Evolutionary conservation across 1,140 invertebrate genomes (phyloP).

Genomic region (Temnothorax curvispinosus): DNA sequence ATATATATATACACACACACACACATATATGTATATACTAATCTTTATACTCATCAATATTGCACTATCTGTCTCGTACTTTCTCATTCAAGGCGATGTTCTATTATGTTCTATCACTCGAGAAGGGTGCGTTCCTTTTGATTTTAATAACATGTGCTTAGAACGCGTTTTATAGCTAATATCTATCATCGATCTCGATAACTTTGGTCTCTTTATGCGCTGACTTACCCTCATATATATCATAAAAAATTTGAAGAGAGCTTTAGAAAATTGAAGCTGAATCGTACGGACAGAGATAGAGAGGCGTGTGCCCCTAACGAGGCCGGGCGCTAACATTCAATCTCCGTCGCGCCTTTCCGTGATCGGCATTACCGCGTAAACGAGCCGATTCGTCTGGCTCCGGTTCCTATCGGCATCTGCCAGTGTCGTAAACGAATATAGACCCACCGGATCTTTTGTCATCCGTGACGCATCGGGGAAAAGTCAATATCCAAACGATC

Average conservation of each 20-base stretch:
- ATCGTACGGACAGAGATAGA: conserved; percentile 22
- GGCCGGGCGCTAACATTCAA: conserved; percentile 43
- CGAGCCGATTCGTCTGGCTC: conserved; percentile 63
- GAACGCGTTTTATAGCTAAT: not conserved
- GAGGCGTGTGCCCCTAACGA: conserved; percentile 37
- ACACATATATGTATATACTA: too few species aligned
- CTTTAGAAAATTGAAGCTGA: conserved; percentile 41
- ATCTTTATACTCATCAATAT: conserved; percentile 8
- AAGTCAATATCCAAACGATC: conserved; percentile 77
- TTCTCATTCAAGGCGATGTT: not conserved
- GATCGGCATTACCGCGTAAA: conserved; percentile 50
- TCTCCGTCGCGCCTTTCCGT: conserved; percentile 51
- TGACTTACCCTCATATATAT: conserved; percentile 20
- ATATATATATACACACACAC: not conserved
- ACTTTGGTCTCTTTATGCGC: not conserved
- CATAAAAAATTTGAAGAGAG: conserved; percentile 36
- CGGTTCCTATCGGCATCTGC: conserved; percentile 62
- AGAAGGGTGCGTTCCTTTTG: not conserved
- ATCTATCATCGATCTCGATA: conserved; percentile 24
- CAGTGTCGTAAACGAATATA: conserved; percentile 61
- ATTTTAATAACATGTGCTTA: not conserved
- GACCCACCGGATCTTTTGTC: conserved; percentile 63
- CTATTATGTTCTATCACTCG: too few species aligned
- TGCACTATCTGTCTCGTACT: not conserved
- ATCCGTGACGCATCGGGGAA: conserved; percentile 70